Evolutionary conservation across 2,888 invertebrate species (phyloP).

Genomic region (Drosophila borborema): DNA sequence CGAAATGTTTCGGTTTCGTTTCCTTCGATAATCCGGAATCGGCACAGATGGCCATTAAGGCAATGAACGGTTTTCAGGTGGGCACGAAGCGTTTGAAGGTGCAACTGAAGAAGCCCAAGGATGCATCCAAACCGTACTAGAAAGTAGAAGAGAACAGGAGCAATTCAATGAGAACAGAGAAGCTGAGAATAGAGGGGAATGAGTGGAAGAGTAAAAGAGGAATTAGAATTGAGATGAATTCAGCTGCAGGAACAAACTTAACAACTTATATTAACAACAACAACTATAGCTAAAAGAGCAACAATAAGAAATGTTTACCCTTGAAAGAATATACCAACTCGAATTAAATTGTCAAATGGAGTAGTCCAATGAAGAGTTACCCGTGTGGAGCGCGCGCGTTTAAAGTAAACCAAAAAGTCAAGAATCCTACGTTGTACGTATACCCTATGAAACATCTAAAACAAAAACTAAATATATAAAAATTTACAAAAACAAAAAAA

Average conservation of each 20-base stretch:
- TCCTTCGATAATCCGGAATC: slow-evolving; percentile 97
- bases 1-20: slow-evolving; percentile 99
- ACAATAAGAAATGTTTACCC: slow-evolving; percentile 40
- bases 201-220: background rate
- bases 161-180: background rate
- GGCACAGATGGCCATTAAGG: slow-evolving; percentile 97
- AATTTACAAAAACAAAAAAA: slow-evolving; percentile 1
- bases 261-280: slow-evolving; percentile 16
- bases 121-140: slow-evolving; percentile 96
- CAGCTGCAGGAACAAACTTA: slow-evolving; percentile 26
- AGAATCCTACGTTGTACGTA: slow-evolving; percentile 75
- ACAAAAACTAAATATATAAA: background rate
- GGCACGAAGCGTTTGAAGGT: slow-evolving; percentile 99
- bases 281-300: slow-evolving; percentile 52
- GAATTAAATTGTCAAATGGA: slow-evolving; percentile 72
- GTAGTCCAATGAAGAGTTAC: slow-evolving; percentile 70
- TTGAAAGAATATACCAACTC: slow-evolving; percentile 1
- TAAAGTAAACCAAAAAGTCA: slow-evolving; percentile 56
- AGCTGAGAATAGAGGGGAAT: background rate
- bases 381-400: slow-evolving; percentile 70
- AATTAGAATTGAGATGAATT: slow-evolving; percentile 9
- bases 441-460: slow-evolving; percentile 9
- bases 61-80: slow-evolving; percentile 99
- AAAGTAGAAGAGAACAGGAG: background rate
- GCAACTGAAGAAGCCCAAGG: slow-evolving; percentile 97